These are phyloP conservation scores for Corella eumyota DNA, from an alignment of 23 tunicate species.

Conservation along the genomic window DNA sequence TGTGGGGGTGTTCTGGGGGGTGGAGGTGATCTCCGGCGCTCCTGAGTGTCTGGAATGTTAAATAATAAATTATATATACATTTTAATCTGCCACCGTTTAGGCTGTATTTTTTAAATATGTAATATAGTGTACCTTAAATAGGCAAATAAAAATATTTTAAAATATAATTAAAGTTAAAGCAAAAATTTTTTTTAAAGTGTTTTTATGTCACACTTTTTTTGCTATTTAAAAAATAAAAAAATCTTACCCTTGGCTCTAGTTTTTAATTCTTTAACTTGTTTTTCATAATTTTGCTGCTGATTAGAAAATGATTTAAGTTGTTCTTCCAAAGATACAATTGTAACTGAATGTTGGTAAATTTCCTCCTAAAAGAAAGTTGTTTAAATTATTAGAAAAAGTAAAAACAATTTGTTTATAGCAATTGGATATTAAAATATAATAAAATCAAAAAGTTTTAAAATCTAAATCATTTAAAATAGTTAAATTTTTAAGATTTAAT, in stretches of 20 bases:
- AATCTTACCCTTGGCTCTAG: not conserved
- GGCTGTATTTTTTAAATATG: too few relatives aligned
- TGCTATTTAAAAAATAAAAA: not conserved
- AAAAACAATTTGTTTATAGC: not conserved
- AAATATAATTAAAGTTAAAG: too few relatives aligned
- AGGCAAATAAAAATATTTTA: too few relatives aligned
- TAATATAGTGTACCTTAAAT: too few relatives aligned
- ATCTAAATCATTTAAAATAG: not conserved
- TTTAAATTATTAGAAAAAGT: not conserved
- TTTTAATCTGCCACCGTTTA: too few relatives aligned
- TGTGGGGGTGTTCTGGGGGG: too few relatives aligned
- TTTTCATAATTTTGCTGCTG: conserved; percentile 21
- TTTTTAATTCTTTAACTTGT: conserved; percentile 14
- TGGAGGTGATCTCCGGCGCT: too few relatives aligned
- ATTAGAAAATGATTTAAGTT: conserved; percentile 20
- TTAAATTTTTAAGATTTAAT: not conserved
- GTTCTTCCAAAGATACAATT: conserved; percentile 75
- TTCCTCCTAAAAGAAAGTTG: conserved; percentile 32
- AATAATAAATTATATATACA: too few relatives aligned
- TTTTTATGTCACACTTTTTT: too few relatives aligned
- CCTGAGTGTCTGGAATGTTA: too few relatives aligned
- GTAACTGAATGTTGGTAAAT: conserved; percentile 77
- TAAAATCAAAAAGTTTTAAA: not conserved
- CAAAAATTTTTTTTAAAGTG: too few relatives aligned
- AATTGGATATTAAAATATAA: not conserved